These are phyloP conservation scores for Mythimna albipuncta DNA, from an alignment of 2,888 invertebrate species.

Conservation along the genomic window DNA sequence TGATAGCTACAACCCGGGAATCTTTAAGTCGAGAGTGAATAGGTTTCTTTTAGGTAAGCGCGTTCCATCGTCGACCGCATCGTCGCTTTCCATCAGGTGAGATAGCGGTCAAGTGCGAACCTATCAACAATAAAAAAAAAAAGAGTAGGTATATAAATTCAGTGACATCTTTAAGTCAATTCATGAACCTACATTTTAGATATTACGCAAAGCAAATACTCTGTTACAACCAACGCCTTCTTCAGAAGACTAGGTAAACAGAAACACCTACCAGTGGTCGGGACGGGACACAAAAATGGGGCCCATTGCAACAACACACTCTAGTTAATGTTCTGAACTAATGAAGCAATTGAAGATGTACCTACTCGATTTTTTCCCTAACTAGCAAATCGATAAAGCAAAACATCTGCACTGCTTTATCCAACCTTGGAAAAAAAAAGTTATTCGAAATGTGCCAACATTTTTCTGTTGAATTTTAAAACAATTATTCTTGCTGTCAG, in stretches of 20 bases:
- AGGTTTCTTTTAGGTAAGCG: no score
- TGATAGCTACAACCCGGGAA: no score
- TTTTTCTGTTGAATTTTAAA: conserved; percentile 42
- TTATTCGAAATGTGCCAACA: conserved; percentile 42
- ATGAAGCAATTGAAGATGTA: no score
- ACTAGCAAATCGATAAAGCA: conserved; percentile 26
- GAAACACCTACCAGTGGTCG: neutral
- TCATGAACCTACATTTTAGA: no score
- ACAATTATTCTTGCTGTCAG: conserved; percentile 48
- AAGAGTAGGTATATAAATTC: no score
- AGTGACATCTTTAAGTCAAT: no score
- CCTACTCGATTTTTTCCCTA: neutral
- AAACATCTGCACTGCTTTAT: conserved; percentile 28
- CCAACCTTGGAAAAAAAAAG: conserved; percentile 20
- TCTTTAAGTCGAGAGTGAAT: no score
- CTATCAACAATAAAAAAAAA: no score
- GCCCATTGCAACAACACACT: neutral
- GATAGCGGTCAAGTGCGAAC: no score
- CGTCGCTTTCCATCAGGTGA: no score
- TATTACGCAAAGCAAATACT: neutral
- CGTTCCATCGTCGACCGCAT: no score
- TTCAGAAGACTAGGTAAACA: neutral
- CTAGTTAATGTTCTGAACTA: no score
- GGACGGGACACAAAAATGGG: neutral
- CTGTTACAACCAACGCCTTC: neutral